A percentile compares a stretch with the other conserved stretches of the same genome.
phyloP scores from a whole-genome alignment of 2,888 invertebrate species.

The Scelioninae gen. 2 region DNA sequence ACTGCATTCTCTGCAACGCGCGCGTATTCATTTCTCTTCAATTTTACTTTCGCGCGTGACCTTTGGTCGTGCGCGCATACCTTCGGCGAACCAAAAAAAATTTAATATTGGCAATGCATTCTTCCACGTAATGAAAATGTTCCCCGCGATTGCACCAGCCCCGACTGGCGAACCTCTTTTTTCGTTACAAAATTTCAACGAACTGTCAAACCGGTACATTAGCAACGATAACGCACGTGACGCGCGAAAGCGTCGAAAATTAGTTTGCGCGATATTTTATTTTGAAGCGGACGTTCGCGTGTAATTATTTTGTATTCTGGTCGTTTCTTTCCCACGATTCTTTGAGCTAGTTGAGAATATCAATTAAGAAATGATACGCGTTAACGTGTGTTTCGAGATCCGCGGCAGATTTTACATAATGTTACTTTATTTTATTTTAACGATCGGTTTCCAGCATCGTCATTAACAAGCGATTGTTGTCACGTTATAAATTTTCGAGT shows the following conservation, averaged over 20 bases:
- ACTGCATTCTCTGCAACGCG: too few relatives aligned
- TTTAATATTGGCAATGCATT: constrained; percentile 25
- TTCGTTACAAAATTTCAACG: constrained; percentile 11
- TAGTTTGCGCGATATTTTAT: constrained; percentile 29
- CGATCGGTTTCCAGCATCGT: constrained; percentile 9
- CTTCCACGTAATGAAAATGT: constrained; percentile 26
- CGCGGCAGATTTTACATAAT: not conserved
- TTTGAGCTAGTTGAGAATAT: constrained; percentile 25
- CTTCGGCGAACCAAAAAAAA: constrained; percentile 18
- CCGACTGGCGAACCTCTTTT: constrained; percentile 11
- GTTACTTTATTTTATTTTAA: constrained; percentile 28
- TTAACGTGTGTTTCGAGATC: constrained; percentile 24
- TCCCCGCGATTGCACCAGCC: constrained; percentile 4
- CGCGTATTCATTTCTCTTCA: constrained; percentile 27
- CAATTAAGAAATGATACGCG: constrained; percentile 35
- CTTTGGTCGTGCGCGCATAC: constrained; percentile 43
- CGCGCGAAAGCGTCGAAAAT: constrained; percentile 14
- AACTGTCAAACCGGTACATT: not conserved
- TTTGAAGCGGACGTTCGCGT: not conserved
- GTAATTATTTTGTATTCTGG: constrained; percentile 45
- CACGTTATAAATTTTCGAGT: constrained; percentile 9
- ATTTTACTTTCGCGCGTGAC: constrained; percentile 42
- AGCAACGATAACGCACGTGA: not conserved
- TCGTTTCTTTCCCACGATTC: constrained; percentile 45
- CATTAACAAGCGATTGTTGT: constrained; percentile 22